Evolutionary conservation across 1,140 invertebrate species (phyloP), one percentile per base, ranked within the genome.

Genomic region (Zaprionus africanus): DNA sequence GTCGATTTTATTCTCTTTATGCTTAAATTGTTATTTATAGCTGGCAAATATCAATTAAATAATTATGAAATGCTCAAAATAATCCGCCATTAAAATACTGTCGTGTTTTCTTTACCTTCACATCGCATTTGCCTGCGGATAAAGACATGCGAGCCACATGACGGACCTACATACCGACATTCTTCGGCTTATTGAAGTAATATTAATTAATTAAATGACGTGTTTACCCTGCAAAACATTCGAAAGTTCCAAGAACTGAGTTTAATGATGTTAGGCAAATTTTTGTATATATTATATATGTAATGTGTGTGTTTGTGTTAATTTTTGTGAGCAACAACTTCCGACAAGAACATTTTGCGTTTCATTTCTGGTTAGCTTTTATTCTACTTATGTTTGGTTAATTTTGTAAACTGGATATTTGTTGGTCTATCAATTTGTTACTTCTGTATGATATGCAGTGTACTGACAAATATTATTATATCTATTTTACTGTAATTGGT

Each of bases 141-240:
- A 46, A 17, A 41, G 38, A 41, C 15, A 43, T 7, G 41, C 43
- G 43, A 19, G 28, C 43, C 43, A 1, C 19, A 3, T 1, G 46
- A 12, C 17, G 9, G 9, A 22, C 5, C 26, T 28, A 28, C 28
- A 51, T 19, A 51, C 46, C 46, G n/a, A 51, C 9, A 24, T 24
- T 51, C 19, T 24, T 4, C 9, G 46, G 12, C 22, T 24, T 51
- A 51, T 51, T 51, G 46, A 51, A 51, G 46, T 24, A 24, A 51
- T 51, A 51, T 51, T 51, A 51, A 51, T 51, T 51, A 51, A 51
- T 51, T 51, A 51, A 51, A 22, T 51, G 17, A 51, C 46, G 19
- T 51, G 46, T 51, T 24, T 51, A 51, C 46, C 19, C 46, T 51
- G 46, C 46, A 24, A 51, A 51, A 24, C 46, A 13, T 24, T 13